A percentile compares a stretch with the other conserved stretches of the same genome.
Evolutionary conservation across 2,888 invertebrate species (phyloP).

Genomic region (Heteromurus nitidus): DNA sequence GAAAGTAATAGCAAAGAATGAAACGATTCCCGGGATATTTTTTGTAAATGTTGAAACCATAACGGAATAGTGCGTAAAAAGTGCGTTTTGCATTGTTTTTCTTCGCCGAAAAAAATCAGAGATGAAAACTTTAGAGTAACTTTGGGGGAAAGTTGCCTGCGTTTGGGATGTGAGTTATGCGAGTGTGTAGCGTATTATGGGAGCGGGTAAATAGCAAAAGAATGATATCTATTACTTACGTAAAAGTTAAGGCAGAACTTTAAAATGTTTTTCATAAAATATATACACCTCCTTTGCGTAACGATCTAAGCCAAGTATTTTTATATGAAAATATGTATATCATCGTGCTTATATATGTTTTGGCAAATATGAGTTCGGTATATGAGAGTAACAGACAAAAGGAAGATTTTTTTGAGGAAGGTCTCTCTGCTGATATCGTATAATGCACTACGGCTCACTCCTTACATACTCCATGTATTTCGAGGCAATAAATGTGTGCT

Average conservation of each 20-base stretch:
- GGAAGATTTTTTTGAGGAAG: no score
- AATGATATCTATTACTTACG: slow-evolving; percentile 20
- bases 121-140: no score
- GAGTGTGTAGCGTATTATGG: neutral
- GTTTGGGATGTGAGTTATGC: slow-evolving; percentile 7
- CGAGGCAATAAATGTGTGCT: slow-evolving; percentile 52
- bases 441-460: slow-evolving; percentile 42
- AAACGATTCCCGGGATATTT: no score
- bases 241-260: slow-evolving; percentile 23
- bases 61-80: slow-evolving; percentile 21
- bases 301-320: slow-evolving; percentile 1
- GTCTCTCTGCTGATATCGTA: slow-evolving; percentile 20
- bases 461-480: slow-evolving; percentile 52
- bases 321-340: no score
- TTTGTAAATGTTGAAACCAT: slow-evolving; percentile 13
- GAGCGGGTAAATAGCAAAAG: slow-evolving; percentile 9
- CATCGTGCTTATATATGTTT: no score
- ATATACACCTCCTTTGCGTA: neutral
- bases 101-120: neutral
- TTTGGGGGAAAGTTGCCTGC: no score
- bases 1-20: slow-evolving; percentile 19
- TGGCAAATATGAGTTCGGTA: no score
- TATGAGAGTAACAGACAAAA: no score
- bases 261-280: slow-evolving; percentile 43
- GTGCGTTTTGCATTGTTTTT: neutral